Evolutionary conservation across 2,113 vertebrate genomes (phyloP).

Genomic region (Aptenodytes patagonicus): DNA sequence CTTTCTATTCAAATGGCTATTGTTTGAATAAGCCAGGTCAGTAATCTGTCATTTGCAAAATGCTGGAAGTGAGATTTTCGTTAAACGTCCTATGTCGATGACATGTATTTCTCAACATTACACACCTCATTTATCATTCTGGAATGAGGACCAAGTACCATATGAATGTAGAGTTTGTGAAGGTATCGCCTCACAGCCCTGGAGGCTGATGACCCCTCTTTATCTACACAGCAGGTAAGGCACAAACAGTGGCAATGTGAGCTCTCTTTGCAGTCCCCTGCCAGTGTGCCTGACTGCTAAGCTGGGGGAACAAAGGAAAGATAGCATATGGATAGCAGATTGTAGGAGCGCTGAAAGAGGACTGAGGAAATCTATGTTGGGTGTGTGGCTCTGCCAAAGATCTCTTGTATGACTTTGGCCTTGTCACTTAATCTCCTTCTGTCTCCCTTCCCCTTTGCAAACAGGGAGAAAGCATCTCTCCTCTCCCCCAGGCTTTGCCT

Average conservation of each 20-base stretch:
- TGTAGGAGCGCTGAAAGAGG: slow-evolving; percentile 50
- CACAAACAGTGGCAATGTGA: slow-evolving; percentile 54
- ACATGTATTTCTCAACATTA: slow-evolving; percentile 27
- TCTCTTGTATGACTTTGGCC: slow-evolving; percentile 62
- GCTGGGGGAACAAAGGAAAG: slow-evolving; percentile 60
- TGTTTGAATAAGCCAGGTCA: not conserved
- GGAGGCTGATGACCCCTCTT: slow-evolving; percentile 58
- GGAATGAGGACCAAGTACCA: slow-evolving; percentile 11
- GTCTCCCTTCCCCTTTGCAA: slow-evolving; percentile 22
- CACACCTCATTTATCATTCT: slow-evolving; percentile 51
- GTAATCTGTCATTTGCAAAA: slow-evolving; percentile 37
- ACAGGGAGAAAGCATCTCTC: slow-evolving; percentile 26
- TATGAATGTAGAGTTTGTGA: slow-evolving; percentile 49
- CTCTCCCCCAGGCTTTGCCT: slow-evolving; percentile 42
- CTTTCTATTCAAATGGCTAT: not conserved
- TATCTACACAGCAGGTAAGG: slow-evolving; percentile 64
- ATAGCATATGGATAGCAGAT: slow-evolving; percentile 69
- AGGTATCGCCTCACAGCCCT: slow-evolving; percentile 38
- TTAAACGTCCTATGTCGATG: not conserved
- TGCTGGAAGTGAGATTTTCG: slow-evolving; percentile 29
- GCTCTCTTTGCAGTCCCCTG: slow-evolving; percentile 35
- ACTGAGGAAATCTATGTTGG: slow-evolving; percentile 64
- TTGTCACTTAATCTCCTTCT: slow-evolving; percentile 65
- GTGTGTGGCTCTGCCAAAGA: slow-evolving; percentile 58
- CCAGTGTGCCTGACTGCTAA: slow-evolving; percentile 53